Evolutionary conservation across 1,140 invertebrate species (phyloP).

Genomic region (Araneus ventricosus): DNA sequence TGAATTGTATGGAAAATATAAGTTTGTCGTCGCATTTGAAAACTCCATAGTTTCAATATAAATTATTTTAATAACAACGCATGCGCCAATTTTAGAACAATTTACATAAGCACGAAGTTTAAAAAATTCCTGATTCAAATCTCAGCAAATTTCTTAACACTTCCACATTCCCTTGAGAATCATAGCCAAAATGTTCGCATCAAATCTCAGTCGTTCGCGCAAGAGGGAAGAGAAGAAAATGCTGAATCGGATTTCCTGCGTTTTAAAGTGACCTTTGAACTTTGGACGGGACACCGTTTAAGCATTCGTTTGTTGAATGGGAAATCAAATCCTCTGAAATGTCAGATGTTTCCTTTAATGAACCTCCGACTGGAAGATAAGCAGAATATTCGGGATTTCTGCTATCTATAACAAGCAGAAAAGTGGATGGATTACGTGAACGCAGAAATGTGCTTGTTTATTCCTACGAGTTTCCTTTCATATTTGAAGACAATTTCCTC

Average conservation of each 20-base stretch:
- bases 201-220: too few relatives aligned
- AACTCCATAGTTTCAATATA: too few relatives aligned
- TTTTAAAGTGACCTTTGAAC: neutral
- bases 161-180: too few relatives aligned
- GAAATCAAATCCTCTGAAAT: neutral
- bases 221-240: too few relatives aligned
- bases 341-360: conserved; percentile 24
- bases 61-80: too few relatives aligned
- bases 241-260: neutral
- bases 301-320: neutral
- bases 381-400: neutral
- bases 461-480: neutral
- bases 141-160: too few relatives aligned
- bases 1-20: too few relatives aligned
- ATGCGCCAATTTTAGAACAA: too few relatives aligned
- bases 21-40: too few relatives aligned
- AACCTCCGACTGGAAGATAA: neutral
- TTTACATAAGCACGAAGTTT: too few relatives aligned
- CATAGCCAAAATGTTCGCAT: too few relatives aligned
- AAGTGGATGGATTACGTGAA: neutral
- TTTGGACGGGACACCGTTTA: neutral
- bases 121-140: too few relatives aligned
- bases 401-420: neutral
- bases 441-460: neutral
- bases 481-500: neutral